phyloP scores from a whole-genome alignment of 2,888 invertebrate genomes.

The Synanthedon tipuliformis region DNA sequence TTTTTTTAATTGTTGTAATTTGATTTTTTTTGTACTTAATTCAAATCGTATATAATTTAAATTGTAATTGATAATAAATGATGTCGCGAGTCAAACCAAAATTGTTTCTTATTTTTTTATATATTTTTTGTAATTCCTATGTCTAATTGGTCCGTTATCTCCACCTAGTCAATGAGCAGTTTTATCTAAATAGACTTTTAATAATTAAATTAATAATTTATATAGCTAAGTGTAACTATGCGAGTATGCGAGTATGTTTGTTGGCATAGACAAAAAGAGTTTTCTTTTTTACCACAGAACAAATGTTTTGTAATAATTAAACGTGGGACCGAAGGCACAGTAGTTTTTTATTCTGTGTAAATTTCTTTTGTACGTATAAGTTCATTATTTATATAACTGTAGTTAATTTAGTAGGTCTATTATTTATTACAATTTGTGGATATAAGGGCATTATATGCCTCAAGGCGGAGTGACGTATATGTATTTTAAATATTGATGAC shows the following conservation, averaged over 20 bases:
- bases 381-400: slow-evolving; percentile 54
- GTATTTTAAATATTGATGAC: slow-evolving; percentile 4
- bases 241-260: slow-evolving; percentile 53
- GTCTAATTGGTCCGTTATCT: slow-evolving; percentile 32
- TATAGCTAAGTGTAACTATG: slow-evolving; percentile 28
- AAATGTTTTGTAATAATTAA: slow-evolving; percentile 7
- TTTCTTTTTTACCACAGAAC: too few relatives aligned
- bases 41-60: too few relatives aligned
- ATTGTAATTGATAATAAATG: too few relatives aligned
- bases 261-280: too few relatives aligned
- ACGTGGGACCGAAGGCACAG: slow-evolving; percentile 33
- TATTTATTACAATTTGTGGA: slow-evolving; percentile 55
- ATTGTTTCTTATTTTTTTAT: neutral
- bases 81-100: neutral
- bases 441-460: slow-evolving; percentile 33
- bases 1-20: too few relatives aligned
- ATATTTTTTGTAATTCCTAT: neutral
- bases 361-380: slow-evolving; percentile 46
- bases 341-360: slow-evolving; percentile 49
- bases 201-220: slow-evolving; percentile 33
- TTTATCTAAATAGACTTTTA: slow-evolving; percentile 49
- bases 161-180: slow-evolving; percentile 64
- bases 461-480: slow-evolving; percentile 34
- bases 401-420: slow-evolving; percentile 50
- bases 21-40: too few relatives aligned